Conservation (phyloP, 2,797 vertebrate species). For the Alectoris magna region DNA sequence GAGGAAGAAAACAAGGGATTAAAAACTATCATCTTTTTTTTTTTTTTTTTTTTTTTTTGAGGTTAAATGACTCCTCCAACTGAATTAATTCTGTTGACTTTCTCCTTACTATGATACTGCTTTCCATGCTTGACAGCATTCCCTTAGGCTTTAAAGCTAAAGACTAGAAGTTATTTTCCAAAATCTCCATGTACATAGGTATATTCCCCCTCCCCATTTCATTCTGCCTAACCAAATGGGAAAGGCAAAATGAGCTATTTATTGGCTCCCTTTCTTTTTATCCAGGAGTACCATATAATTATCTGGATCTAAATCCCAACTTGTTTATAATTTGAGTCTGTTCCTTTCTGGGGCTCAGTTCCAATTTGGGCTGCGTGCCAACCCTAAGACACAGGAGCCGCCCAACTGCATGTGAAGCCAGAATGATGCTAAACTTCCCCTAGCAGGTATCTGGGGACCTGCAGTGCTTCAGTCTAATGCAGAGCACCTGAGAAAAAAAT, state of each 20-base stretch:
- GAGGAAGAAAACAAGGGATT: neutral
- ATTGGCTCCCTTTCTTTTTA: neutral
- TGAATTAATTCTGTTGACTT: neutral
- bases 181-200: neutral
- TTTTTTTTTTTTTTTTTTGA: neutral
- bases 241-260: neutral
- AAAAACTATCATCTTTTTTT: neutral
- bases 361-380: neutral
- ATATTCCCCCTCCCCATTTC: neutral
- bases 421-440: neutral
- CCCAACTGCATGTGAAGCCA: neutral
- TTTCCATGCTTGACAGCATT: neutral
- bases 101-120: neutral
- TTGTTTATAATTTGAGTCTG: neutral
- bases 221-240: neutral
- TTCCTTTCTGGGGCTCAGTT: neutral
- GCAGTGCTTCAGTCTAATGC: neutral
- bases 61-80: neutral
- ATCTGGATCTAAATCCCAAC: neutral
- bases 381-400: fast-evolving
- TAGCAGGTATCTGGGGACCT: neutral
- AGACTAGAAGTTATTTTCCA: neutral
- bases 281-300: neutral
- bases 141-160: neutral
- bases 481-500: neutral